A percentile compares a stretch with the other conserved stretches of the same genome.
phyloP scores from a whole-genome alignment of 2,797 vertebrate genomes.

The Ciconia nigra region DNA sequence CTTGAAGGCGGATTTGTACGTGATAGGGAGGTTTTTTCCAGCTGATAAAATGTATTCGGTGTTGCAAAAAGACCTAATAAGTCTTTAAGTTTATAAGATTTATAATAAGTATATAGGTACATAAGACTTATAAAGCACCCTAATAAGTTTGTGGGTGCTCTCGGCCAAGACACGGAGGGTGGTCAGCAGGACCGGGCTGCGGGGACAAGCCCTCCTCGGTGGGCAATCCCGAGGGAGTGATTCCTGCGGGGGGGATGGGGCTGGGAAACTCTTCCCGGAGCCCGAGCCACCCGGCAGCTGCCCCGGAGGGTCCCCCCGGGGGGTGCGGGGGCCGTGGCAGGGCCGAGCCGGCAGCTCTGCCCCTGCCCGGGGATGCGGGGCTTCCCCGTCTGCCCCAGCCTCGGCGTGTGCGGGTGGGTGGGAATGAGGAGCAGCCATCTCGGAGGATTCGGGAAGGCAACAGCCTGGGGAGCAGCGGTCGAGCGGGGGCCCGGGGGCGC shows the following conservation, averaged over 20 bases:
- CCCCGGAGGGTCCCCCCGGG: background rate
- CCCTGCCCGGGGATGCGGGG: background rate
- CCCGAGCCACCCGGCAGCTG: background rate
- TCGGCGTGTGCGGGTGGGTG: background rate
- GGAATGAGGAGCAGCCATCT: background rate
- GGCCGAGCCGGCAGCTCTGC: background rate
- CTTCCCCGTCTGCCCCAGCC: background rate
- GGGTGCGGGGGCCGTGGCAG: background rate
- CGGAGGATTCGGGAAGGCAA: background rate
- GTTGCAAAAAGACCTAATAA: accelerated
- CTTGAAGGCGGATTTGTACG: accelerated
- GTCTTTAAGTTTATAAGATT: too few species aligned
- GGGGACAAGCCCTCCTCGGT: accelerated
- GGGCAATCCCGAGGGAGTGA: accelerated
- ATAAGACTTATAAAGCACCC: too few species aligned
- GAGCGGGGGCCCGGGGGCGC: accelerated
- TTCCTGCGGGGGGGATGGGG: accelerated
- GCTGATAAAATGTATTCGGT: background rate
- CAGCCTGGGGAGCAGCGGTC: background rate
- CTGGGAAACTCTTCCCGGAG: background rate
- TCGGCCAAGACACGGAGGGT: accelerated
- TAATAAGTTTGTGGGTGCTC: accelerated
- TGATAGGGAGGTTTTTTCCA: background rate
- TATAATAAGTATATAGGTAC: too few species aligned
- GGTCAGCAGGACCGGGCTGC: accelerated